Evolutionary conservation across 1,140 invertebrate genomes (phyloP).

Genomic region (Bemisia tabaci): DNA sequence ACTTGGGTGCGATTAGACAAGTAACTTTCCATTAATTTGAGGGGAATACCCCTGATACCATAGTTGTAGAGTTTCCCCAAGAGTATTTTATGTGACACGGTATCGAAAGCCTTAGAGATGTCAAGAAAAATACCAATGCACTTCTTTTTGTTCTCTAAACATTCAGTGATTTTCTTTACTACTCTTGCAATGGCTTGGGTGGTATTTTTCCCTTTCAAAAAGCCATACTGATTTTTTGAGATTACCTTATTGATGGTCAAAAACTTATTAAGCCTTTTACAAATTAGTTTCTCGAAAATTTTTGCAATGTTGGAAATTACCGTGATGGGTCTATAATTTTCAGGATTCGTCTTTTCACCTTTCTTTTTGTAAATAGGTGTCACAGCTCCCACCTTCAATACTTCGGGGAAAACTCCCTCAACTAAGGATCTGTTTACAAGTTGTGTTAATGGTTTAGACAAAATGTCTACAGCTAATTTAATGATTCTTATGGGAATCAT

Average conservation of each 20-base stretch:
- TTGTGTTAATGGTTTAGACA: too few relatives aligned
- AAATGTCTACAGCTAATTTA: too few relatives aligned
- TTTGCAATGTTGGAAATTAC: slow-evolving; percentile 22
- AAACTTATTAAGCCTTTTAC: slow-evolving; percentile 8
- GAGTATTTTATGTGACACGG: not conserved
- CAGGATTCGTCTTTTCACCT: slow-evolving; percentile 16
- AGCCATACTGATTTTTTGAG: slow-evolving; percentile 10
- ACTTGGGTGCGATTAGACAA: not conserved
- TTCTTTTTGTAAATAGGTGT: slow-evolving; percentile 23
- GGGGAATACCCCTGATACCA: not conserved
- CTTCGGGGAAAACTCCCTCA: slow-evolving; percentile 14
- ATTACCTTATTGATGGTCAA: slow-evolving; percentile 7
- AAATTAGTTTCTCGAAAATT: slow-evolving; percentile 24
- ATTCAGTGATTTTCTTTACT: too few relatives aligned
- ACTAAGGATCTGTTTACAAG: not conserved
- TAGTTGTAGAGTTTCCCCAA: not conserved
- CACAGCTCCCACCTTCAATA: slow-evolving; percentile 22
- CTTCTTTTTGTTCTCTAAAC: slow-evolving; percentile 3
- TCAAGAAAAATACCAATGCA: not conserved
- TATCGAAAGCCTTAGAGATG: slow-evolving; percentile 1
- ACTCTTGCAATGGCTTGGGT: too few relatives aligned
- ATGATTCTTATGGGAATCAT: too few relatives aligned
- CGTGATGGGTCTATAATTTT: slow-evolving; percentile 26
- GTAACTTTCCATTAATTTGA: slow-evolving; percentile 4
- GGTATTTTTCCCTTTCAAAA: slow-evolving; percentile 2